Percentiles rank a stretch among this genome's conserved stretches.
Conservation (phyloP, 2,888 invertebrate species). For the Linnaemya tessellans region DNA sequence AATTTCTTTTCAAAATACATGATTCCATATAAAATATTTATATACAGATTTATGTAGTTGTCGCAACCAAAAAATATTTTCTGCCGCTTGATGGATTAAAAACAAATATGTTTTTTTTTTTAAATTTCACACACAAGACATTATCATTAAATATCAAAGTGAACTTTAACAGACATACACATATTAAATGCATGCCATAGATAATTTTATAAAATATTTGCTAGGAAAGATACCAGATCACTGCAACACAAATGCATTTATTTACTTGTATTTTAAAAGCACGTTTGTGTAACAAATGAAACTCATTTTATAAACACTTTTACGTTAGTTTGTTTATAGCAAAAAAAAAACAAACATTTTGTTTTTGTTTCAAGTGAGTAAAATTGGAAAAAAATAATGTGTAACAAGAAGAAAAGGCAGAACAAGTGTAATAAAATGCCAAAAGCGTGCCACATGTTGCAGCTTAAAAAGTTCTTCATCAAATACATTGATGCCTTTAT, state of each 20-base stretch:
- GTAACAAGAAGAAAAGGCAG: conserved; percentile 12
- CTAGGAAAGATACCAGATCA: background rate
- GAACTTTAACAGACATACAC: conserved; percentile 62
- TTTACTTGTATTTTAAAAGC: background rate
- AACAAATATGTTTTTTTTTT: conserved; percentile 30
- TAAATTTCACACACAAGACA: conserved; percentile 8
- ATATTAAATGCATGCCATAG: background rate
- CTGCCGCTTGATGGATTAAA: conserved; percentile 44
- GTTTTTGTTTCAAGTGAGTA: conserved; percentile 47
- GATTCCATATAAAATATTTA: too few relatives aligned
- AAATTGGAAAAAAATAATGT: background rate
- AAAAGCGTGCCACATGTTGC: conserved; percentile 73
- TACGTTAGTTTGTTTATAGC: conserved; percentile 28
- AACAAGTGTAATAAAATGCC: conserved; percentile 72
- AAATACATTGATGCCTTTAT: conserved; percentile 54
- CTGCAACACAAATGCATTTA: background rate
- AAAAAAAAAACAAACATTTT: conserved; percentile 21
- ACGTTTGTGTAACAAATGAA: conserved; percentile 23
- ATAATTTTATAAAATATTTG: conserved; percentile 4
- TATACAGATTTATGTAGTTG: conserved; percentile 10
- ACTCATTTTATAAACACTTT: conserved; percentile 44
- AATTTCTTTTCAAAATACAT: too few relatives aligned
- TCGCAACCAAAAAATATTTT: background rate
- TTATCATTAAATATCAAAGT: conserved; percentile 31
- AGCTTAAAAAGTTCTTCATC: conserved; percentile 57